These are phyloP conservation scores for Enteromius anoplus DNA, from an alignment of 2,797 vertebrate genomes.

Conservation along the genomic window DNA sequence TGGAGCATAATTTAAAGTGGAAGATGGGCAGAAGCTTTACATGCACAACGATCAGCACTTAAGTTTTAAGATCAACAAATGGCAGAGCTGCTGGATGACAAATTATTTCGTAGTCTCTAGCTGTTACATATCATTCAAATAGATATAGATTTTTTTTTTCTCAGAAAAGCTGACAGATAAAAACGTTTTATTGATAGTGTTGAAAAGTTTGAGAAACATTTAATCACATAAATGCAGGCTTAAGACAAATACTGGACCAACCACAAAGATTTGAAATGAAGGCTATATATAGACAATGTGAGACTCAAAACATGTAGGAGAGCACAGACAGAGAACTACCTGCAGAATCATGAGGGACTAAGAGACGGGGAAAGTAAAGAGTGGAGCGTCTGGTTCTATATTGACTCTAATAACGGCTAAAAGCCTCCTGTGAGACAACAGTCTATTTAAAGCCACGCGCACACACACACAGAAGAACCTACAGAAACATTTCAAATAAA, in stretches of 20 bases:
- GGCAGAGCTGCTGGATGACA: not conserved
- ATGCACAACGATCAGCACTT: not conserved
- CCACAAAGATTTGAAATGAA: not conserved
- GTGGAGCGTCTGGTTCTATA: not conserved
- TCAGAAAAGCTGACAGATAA: not conserved
- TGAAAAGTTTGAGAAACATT: not conserved
- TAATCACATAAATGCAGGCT: not conserved
- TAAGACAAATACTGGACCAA: not conserved
- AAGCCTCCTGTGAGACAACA: constrained; percentile 30
- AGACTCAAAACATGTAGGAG: not conserved
- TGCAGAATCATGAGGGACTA: constrained; percentile 16
- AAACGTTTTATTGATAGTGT: not conserved
- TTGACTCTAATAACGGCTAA: constrained; percentile 19
- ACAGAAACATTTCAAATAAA: not conserved
- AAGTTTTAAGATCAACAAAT: not conserved
- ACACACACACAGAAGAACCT: constrained; percentile 1
- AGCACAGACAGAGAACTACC: not conserved
- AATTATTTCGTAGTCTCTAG: not conserved
- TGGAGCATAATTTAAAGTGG: constrained; percentile 32
- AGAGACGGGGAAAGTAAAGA: too few species aligned
- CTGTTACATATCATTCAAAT: not conserved
- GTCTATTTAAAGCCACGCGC: constrained; percentile 23
- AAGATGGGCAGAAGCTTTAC: constrained; percentile 13
- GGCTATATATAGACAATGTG: not conserved
- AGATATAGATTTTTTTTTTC: not conserved